Evolutionary conservation across 2,888 invertebrate genomes (phyloP).

Genomic region (Diachrysia chrysitis): DNA sequence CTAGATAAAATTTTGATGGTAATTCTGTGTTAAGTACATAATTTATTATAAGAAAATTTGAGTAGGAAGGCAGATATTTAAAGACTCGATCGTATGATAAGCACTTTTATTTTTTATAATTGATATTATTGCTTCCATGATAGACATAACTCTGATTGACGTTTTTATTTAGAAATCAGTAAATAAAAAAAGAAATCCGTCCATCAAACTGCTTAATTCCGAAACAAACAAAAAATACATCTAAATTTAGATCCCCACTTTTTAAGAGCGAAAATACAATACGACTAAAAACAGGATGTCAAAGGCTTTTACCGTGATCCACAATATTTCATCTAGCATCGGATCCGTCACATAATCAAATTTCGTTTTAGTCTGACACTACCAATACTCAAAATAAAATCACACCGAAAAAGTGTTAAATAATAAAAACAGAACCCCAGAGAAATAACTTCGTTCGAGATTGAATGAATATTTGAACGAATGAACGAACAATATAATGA

Average conservation of each 20-base stretch:
- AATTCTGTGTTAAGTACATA: not conserved
- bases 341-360: not conserved
- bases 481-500: conserved; percentile 39
- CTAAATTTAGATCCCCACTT: not conserved
- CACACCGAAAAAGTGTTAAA: conserved; percentile 19
- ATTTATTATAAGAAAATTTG: too few relatives aligned
- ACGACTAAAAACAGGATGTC: not conserved
- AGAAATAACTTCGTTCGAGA: conserved; percentile 44
- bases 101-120: not conserved
- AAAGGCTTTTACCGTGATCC: not conserved
- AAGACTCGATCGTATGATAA: too few relatives aligned
- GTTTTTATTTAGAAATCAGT: not conserved
- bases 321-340: not conserved
- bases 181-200: not conserved
- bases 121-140: not conserved
- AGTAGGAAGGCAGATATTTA: too few relatives aligned
- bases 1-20: conserved; percentile 16
- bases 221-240: not conserved
- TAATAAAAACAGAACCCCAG: conserved; percentile 43
- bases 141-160: not conserved
- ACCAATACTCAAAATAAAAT: conserved; percentile 9
- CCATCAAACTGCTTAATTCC: not conserved
- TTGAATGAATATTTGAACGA: conserved; percentile 53
- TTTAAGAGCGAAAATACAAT: conserved; percentile 6
- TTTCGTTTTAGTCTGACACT: conserved; percentile 31